phyloP scores from a whole-genome alignment of 2,113 vertebrate genomes.

The Strix uralensis region DNA sequence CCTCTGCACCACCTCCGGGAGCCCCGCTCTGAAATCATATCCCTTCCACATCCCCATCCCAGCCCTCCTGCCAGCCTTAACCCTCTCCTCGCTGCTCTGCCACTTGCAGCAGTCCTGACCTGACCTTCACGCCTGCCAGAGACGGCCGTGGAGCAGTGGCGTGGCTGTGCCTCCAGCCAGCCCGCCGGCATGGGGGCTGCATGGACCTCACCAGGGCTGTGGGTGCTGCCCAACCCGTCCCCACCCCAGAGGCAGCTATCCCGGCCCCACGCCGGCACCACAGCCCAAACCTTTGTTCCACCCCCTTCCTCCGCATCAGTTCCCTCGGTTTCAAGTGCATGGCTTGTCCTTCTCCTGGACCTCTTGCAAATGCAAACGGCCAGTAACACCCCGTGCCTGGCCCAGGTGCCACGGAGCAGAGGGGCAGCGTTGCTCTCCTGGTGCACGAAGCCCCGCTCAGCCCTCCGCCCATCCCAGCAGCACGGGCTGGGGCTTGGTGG shows the following conservation, averaged over 20 bases:
- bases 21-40: not conserved
- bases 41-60: not conserved
- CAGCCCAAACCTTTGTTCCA: not conserved
- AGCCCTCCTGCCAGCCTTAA: not conserved
- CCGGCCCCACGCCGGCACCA: not conserved
- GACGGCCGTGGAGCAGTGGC: fast-evolving
- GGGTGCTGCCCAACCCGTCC: not conserved
- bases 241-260: not conserved
- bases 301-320: fast-evolving
- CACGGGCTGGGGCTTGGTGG: not conserved
- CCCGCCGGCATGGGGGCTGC: not conserved
- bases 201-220: not conserved
- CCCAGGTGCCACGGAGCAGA: fast-evolving
- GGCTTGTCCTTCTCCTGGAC: not conserved
- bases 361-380: not conserved
- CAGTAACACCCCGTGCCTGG: not conserved
- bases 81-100: not conserved
- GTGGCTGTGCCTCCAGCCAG: not conserved
- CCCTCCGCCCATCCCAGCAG: not conserved
- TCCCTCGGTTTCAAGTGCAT: not conserved
- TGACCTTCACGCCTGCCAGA: not conserved
- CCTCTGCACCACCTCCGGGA: not conserved
- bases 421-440: not conserved
- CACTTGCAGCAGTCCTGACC: not conserved
- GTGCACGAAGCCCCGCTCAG: fast-evolving